These are phyloP conservation scores for Bombyx mori DNA, from an alignment of 1,140 invertebrate species.

Conservation along the genomic window ASM3026992v2 NC_085110.1:1172001-1172500, in stretches of 20 bases:
- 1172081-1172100: constrained; percentile 33
- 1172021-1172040: too few relatives aligned
- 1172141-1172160: constrained; percentile 58
- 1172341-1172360: neutral
- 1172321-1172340: neutral
- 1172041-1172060: too few relatives aligned
- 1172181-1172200: constrained; percentile 37
- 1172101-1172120: constrained; percentile 60
- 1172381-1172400: too few relatives aligned
- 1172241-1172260: too few relatives aligned
- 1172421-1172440: too few relatives aligned
- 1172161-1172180: constrained; percentile 55
- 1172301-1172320: neutral
- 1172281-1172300: too few relatives aligned
- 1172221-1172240: neutral
- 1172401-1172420: neutral
- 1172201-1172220: constrained; percentile 42
- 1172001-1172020: too few relatives aligned
- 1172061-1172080: too few relatives aligned
- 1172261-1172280: too few relatives aligned
- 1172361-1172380: neutral
- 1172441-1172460: too few relatives aligned
- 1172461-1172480: too few relatives aligned
- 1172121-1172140: constrained; percentile 63
- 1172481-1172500: too few relatives aligned